A percentile compares a stretch with the other conserved stretches of the same genome.
Evolutionary conservation across 53 echinoderm and acorn worm genomes (phyloP).

Genomic region (Zoroaster sp.): DNA sequence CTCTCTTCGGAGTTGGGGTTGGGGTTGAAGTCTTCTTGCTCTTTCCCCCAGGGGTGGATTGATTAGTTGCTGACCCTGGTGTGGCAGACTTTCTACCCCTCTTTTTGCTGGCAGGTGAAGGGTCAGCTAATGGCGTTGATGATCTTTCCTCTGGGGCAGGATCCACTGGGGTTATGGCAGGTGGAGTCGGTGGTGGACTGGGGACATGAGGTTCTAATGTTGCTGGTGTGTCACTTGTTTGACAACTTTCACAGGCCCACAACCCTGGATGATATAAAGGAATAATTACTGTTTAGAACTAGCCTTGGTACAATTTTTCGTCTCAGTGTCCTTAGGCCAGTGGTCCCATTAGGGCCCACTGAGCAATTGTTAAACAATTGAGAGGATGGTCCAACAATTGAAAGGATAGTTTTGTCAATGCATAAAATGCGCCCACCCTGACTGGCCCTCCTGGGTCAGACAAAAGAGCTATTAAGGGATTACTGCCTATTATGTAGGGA

Average conservation of each 20-base stretch:
- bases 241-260: conserved; percentile 81
- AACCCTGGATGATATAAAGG: conserved; percentile 39
- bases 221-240: conserved; percentile 30
- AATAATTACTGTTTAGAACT: too few species aligned
- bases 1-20: conserved; percentile 56
- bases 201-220: conserved; percentile 40
- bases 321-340: too few species aligned
- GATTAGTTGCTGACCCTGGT: background rate
- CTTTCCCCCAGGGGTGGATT: background rate
- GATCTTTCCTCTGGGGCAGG: background rate
- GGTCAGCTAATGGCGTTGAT: background rate
- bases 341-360: too few species aligned
- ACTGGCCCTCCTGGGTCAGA: too few species aligned
- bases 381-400: too few species aligned
- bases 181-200: conserved; percentile 34
- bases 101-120: conserved; percentile 17
- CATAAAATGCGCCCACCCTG: too few species aligned
- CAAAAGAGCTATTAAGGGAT: too few species aligned
- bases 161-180: conserved; percentile 16
- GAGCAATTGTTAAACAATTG: too few species aligned
- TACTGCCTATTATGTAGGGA: too few species aligned
- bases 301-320: too few species aligned
- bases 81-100: background rate
- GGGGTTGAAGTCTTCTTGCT: conserved; percentile 42
- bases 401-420: too few species aligned